Evolutionary conservation across 2,888 invertebrate species (phyloP), one percentile per base, ranked within the genome.

Genomic region (Syrista parreyssii): DNA sequence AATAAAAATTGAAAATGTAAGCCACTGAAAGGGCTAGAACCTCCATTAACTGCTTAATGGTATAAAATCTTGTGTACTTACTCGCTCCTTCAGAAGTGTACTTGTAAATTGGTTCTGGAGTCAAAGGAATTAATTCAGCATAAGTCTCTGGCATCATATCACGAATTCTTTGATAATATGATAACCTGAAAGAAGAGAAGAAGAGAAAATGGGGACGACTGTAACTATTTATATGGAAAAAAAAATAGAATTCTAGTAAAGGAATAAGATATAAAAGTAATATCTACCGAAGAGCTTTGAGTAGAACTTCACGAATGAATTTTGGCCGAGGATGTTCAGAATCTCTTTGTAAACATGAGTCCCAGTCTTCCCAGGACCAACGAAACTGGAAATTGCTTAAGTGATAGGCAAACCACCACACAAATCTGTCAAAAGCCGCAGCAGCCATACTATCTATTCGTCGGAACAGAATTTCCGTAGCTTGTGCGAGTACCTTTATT

Each of bases 281-380:
- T 32, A 15, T 55, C 87, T 91, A 98, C 98, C 98, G 95, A 87
- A 99, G 94, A 88, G 96, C 96, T 91, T 97, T 98, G 68, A 96
- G 94, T 78, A 99, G 94, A 31, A 97, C 97, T 92, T 99, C 99
- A 83, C 95, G 94, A 77, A 99, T 96, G 91, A 99, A 99, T 89
- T 98, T 96, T 1, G 98, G 97, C 85, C 98, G 96, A 0, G 99
- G 99, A 92, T 98, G 97, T 87, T 98, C 97, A 1, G 94, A 91
- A 89, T 98, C 97, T 34, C 97, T 92, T 82, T 95, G 94, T n/a
- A 97, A 92, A 87, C 97, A 97, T 23, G 95, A 95, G 88, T 96
- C 96, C 98, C 98, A 98, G 89, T 98, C 98, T 84, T 98, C 97
- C 99, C 99, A 99, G 3, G 98, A 98, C 99, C 99, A 99, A 76